Evolutionary conservation across 1,140 invertebrate species (phyloP).

Genomic region (Drosophila suzukii): DNA sequence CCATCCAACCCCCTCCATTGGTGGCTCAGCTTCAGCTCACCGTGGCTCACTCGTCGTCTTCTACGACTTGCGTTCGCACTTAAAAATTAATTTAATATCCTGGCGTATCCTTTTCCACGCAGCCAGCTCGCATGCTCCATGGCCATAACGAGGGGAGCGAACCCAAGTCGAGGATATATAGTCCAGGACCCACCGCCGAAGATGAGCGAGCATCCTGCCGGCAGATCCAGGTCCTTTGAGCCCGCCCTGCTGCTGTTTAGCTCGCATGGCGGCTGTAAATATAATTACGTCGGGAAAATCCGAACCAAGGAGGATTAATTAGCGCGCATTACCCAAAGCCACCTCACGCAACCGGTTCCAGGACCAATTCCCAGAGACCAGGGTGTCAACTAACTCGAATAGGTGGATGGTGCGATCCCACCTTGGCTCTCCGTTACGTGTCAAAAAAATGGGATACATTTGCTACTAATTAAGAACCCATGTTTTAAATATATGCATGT

Average conservation of each 20-base stretch:
- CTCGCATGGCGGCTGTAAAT: constrained; percentile 79
- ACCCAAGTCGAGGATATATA: constrained; percentile 19
- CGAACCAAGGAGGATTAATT: constrained; percentile 84
- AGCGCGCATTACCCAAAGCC: constrained; percentile 78
- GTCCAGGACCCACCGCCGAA: constrained; percentile 15
- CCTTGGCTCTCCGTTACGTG: constrained; percentile 52
- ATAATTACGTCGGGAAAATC: constrained; percentile 83
- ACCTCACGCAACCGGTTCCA: constrained; percentile 47
- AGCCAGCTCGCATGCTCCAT: constrained; percentile 62
- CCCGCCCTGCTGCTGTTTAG: constrained; percentile 36
- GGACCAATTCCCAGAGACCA: constrained; percentile 38
- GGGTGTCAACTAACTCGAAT: constrained; percentile 66
- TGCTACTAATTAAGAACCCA: constrained; percentile 84
- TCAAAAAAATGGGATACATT: constrained; percentile 72
- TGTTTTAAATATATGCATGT: constrained; percentile 75
- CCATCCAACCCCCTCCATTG: constrained; percentile 13
- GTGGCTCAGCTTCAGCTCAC: constrained; percentile 41
- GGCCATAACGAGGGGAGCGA: constrained; percentile 46
- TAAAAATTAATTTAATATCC: constrained; percentile 83
- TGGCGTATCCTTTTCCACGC: constrained; percentile 69
- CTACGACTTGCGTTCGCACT: constrained; percentile 67
- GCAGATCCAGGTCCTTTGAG: constrained; percentile 20
- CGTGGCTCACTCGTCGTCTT: constrained; percentile 26
- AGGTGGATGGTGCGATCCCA: constrained; percentile 45
- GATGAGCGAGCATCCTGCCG: constrained; percentile 49